Conservation (phyloP, 2,888 invertebrate species). For the Trichacis sp. region DNA sequence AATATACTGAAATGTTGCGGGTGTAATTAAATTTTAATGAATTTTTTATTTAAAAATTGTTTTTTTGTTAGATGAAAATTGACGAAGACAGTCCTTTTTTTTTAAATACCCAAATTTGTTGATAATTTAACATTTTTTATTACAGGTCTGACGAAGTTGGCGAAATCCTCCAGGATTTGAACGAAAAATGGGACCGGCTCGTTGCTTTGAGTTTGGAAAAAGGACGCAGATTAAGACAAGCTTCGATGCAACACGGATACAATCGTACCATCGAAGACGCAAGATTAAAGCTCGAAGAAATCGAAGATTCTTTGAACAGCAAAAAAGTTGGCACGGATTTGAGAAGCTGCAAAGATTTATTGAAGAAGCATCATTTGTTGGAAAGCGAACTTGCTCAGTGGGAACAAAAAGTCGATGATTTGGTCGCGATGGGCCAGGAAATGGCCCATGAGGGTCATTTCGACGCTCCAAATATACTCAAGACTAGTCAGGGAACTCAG, state of each 20-base stretch:
- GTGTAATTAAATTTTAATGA: no score
- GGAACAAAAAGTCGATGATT: slow-evolving; percentile 82
- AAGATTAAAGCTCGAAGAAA: slow-evolving; percentile 85
- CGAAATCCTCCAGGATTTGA: slow-evolving; percentile 77
- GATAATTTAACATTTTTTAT: no score
- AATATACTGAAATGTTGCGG: no score
- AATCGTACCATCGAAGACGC: slow-evolving; percentile 90
- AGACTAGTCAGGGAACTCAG: slow-evolving; percentile 81
- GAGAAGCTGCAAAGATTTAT: slow-evolving; percentile 88
- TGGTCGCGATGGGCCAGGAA: slow-evolving; percentile 86
- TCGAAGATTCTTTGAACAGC: slow-evolving; percentile 83
- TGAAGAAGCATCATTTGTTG: slow-evolving; percentile 88
- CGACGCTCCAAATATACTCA: slow-evolving; percentile 87
- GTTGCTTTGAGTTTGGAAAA: slow-evolving; percentile 77
- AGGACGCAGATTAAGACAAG: slow-evolving; percentile 86
- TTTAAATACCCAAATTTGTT: no score
- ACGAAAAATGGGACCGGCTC: slow-evolving; percentile 83
- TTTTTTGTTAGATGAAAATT: no score
- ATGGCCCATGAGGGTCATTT: slow-evolving; percentile 96
- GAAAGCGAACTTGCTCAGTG: slow-evolving; percentile 90
- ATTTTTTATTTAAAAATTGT: no score
- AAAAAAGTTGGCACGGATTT: slow-evolving; percentile 90
- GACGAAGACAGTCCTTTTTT: no score
- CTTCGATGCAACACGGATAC: slow-evolving; percentile 84
- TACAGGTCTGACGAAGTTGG: slow-evolving; percentile 80